Evolutionary conservation across 2,888 invertebrate genomes (phyloP).

Genomic region (Ptilodon capucinus): DNA sequence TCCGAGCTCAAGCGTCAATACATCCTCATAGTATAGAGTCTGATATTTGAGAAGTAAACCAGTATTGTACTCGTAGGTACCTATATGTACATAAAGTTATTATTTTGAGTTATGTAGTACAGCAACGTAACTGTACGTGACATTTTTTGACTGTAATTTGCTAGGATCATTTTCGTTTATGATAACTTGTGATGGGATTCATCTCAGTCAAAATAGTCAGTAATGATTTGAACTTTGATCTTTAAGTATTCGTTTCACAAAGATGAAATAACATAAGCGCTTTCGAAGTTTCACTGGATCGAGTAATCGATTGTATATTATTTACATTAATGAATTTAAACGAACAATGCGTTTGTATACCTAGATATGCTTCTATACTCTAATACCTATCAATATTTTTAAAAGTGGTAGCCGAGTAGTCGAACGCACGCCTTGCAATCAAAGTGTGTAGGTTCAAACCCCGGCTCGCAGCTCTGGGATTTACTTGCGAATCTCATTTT

Average conservation of each 20-base stretch:
- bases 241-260: slow-evolving; percentile 4
- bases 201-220: not conserved
- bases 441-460: no score
- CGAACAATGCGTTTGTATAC: no score
- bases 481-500: no score
- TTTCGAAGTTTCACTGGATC: not conserved
- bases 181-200: no score
- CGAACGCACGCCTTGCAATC: no score
- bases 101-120: not conserved
- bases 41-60: not conserved
- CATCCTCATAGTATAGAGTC: not conserved
- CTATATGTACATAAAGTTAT: no score
- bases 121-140: not conserved
- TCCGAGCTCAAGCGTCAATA: not conserved
- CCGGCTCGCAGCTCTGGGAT: no score
- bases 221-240: not conserved
- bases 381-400: no score
- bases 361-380: no score
- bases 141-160: not conserved
- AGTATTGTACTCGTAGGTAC: no score
- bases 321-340: not conserved
- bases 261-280: not conserved
- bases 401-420: no score
- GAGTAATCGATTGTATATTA: not conserved
- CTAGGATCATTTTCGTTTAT: no score